These are phyloP conservation scores for Apogon hyalosoma DNA, from an alignment of 2,797 vertebrate species.

Conservation along the genomic window DNA sequence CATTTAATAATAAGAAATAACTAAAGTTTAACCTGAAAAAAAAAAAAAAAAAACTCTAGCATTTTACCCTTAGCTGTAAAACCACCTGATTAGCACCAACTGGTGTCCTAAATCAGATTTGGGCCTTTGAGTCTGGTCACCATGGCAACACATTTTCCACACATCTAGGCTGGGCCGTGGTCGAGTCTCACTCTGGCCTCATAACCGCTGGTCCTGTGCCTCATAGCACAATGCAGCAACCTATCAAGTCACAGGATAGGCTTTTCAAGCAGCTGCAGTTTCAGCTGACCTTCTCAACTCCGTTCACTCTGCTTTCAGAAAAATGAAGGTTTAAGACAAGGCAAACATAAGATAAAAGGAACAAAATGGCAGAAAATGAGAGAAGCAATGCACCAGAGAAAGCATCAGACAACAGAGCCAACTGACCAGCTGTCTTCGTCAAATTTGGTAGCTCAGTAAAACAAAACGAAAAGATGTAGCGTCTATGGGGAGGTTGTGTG, in stretches of 20 bases:
- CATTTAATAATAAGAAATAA: constrained; percentile 34
- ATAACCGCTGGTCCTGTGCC: constrained; percentile 17
- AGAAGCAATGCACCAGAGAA: constrained; percentile 1
- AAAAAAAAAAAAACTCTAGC: neutral
- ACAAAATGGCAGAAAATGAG: constrained; percentile 20
- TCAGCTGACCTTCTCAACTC: constrained; percentile 33
- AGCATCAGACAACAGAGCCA: constrained; percentile 47
- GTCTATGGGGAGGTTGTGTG: constrained; percentile 10
- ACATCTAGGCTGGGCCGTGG: neutral
- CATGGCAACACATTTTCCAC: constrained; percentile 41
- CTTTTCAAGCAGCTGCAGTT: constrained; percentile 52
- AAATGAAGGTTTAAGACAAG: constrained; percentile 28
- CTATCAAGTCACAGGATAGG: constrained; percentile 69
- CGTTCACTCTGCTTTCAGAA: constrained; percentile 21
- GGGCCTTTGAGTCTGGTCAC: constrained; percentile 34
- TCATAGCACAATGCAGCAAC: constrained; percentile 40
- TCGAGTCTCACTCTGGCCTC: constrained; percentile 24
- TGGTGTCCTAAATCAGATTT: constrained; percentile 22
- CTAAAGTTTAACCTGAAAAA: constrained; percentile 12
- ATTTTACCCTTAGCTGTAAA: constrained; percentile 5
- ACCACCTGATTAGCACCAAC: neutral
- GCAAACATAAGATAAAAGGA: constrained; percentile 23
- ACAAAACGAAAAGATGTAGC: constrained; percentile 3
- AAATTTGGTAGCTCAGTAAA: constrained; percentile 18
- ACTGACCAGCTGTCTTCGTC: constrained; percentile 54